Evolutionary conservation across 2,888 invertebrate species (phyloP).

Genomic region (Aporophyla nigra): DNA sequence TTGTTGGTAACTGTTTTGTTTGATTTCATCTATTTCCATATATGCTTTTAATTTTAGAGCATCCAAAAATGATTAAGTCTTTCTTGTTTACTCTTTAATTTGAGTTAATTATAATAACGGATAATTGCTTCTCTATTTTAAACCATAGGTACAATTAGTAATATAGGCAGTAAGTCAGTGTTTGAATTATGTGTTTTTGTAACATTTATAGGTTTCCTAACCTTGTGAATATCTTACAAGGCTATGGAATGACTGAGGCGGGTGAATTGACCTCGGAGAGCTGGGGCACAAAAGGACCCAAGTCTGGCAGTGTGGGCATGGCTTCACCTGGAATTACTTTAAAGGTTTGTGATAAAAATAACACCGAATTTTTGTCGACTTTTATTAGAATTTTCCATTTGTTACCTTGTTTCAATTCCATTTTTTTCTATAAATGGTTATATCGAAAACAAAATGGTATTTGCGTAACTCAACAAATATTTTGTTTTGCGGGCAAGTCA

Average conservation of each 20-base stretch:
- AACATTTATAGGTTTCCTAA: conserved; percentile 74
- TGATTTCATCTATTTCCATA: background rate
- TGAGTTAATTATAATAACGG: background rate
- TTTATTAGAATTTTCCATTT: background rate
- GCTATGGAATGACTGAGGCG: conserved; percentile 85
- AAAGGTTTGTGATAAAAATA: conserved; percentile 71
- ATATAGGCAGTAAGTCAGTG: background rate
- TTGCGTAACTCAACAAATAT: background rate
- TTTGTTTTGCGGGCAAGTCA: background rate
- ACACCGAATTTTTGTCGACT: background rate
- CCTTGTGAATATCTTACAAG: conserved; percentile 77
- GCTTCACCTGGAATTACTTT: conserved; percentile 80
- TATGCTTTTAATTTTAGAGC: background rate
- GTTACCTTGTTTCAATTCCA: background rate
- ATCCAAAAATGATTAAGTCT: background rate
- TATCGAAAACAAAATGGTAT: background rate
- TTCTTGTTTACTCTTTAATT: background rate
- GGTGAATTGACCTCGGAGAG: conserved; percentile 82
- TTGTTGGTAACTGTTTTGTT: background rate
- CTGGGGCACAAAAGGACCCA: conserved; percentile 79
- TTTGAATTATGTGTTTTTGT: background rate
- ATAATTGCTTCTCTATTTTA: background rate
- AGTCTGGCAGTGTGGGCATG: conserved; percentile 82
- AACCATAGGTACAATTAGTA: background rate
- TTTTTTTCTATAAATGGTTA: background rate